Evolutionary conservation across 2,888 invertebrate species (phyloP).

Genomic region (Pheosia gnoma): DNA sequence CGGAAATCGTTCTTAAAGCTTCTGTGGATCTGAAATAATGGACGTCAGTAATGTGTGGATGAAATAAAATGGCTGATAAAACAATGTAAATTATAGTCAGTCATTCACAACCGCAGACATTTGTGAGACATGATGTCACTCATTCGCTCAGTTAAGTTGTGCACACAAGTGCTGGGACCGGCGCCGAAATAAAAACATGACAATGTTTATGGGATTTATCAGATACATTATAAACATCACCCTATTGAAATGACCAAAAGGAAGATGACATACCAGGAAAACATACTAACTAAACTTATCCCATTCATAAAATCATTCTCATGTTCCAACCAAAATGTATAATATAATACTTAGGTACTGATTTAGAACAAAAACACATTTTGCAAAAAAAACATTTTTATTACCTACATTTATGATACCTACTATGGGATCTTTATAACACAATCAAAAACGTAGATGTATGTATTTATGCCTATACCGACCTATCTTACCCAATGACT

Average conservation of each 20-base stretch:
- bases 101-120: constrained; percentile 47
- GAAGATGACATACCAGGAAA: constrained; percentile 34
- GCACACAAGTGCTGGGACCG: constrained; percentile 56
- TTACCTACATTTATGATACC: too few species aligned
- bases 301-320: constrained; percentile 26
- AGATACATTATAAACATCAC: constrained; percentile 37
- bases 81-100: constrained; percentile 37
- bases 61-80: constrained; percentile 25
- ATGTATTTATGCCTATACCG: too few species aligned
- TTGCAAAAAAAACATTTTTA: too few species aligned
- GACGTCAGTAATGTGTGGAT: constrained; percentile 16
- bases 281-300: constrained; percentile 16
- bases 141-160: constrained; percentile 62
- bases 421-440: too few species aligned
- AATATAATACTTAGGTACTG: too few species aligned
- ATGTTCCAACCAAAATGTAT: constrained; percentile 1
- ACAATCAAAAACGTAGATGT: too few species aligned
- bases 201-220: constrained; percentile 60
- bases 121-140: constrained; percentile 71
- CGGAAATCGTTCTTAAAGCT: constrained; percentile 46
- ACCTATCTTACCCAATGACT: too few species aligned
- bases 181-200: constrained; percentile 68
- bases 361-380: too few species aligned
- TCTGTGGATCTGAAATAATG: constrained; percentile 18
- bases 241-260: constrained; percentile 22